Evolutionary conservation across 1,140 invertebrate genomes (phyloP).

Genomic region (Tetraneura akinire): DNA sequence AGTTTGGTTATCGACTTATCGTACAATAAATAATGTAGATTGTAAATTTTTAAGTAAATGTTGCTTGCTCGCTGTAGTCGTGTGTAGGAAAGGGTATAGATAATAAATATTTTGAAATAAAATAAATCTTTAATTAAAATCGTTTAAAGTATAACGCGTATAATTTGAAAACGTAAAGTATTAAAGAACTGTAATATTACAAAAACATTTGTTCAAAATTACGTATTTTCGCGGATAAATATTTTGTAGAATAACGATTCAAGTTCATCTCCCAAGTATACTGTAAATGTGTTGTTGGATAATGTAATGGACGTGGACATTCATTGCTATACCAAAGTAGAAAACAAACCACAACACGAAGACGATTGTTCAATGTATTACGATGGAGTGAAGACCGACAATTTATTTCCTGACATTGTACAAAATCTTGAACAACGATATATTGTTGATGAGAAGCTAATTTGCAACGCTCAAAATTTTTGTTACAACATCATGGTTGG

Average conservation of each 20-base stretch:
- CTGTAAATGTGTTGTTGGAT: not conserved
- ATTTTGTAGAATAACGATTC: not conserved
- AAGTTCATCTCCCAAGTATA: not conserved
- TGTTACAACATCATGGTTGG: not conserved
- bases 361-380: not conserved
- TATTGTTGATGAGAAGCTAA: not conserved
- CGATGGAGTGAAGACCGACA: not conserved
- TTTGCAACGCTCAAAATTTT: not conserved
- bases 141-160: no score
- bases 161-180: no score
- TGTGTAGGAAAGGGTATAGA: no score
- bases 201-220: not conserved
- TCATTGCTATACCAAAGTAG: not conserved
- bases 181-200: no score
- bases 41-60: no score
- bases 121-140: no score
- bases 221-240: not conserved
- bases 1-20: no score
- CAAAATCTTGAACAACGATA: not conserved
- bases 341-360: not conserved
- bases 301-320: not conserved
- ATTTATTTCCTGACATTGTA: not conserved
- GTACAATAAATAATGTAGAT: no score
- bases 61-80: no score
- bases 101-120: no score